phyloP scores from a whole-genome alignment of 2,113 vertebrate genomes.

The Salvator merianae region DNA sequence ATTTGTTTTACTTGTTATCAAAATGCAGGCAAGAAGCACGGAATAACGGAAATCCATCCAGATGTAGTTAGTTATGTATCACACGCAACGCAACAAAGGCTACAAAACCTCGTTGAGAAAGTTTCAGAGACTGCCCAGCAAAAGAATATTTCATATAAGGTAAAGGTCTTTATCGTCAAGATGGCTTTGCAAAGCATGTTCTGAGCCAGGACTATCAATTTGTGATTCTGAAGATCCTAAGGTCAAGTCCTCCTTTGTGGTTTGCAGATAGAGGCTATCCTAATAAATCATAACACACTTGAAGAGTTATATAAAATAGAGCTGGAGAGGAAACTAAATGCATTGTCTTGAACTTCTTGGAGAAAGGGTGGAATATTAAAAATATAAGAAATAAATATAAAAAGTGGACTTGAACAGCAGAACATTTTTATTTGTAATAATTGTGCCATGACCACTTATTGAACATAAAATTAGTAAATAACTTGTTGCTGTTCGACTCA shows the following conservation, averaged over 20 bases:
- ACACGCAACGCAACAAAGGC: constrained; percentile 87
- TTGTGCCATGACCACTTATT: not conserved
- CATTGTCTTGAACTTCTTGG: too few species aligned
- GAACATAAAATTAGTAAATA: not conserved
- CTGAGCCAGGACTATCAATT: not conserved
- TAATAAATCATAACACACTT: not conserved
- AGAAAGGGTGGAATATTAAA: too few species aligned
- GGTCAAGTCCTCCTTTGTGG: not conserved
- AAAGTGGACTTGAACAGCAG: not conserved
- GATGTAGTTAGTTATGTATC: constrained; percentile 92
- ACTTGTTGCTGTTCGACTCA: too few species aligned
- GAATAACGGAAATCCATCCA: constrained; percentile 88
- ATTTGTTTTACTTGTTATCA: constrained; percentile 12
- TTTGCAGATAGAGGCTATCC: not conserved
- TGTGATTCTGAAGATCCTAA: not conserved
- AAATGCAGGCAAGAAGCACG: constrained; percentile 85
- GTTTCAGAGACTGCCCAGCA: constrained; percentile 92
- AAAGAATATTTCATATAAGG: constrained; percentile 89
- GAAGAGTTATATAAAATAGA: not conserved
- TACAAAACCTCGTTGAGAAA: constrained; percentile 90
- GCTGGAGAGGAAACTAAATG: too few species aligned
- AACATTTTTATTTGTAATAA: not conserved
- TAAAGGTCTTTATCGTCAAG: constrained; percentile 56
- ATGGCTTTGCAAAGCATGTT: not conserved
- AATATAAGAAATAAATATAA: too few species aligned